phyloP scores from a whole-genome alignment of 2,888 invertebrate genomes.

The Scrobipalpa atriplicella region DNA sequence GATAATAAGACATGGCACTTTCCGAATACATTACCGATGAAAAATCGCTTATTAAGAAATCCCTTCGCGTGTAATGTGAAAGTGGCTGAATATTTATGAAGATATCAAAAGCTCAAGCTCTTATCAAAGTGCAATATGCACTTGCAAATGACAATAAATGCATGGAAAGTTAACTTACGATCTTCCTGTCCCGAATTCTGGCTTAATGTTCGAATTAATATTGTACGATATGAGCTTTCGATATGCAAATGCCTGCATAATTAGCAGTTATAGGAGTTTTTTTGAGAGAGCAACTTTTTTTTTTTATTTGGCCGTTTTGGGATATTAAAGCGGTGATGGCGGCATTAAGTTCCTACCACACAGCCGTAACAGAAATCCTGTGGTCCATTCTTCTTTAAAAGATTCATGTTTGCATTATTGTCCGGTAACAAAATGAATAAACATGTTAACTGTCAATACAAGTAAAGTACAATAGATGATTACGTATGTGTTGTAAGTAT shows the following conservation, averaged over 20 bases:
- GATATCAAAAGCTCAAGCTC: constrained; percentile 51
- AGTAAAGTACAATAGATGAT: constrained; percentile 16
- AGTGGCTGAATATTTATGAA: constrained; percentile 73
- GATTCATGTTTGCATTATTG: background rate
- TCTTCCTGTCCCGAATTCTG: constrained; percentile 30
- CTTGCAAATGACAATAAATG: constrained; percentile 58
- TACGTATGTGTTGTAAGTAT: constrained; percentile 24
- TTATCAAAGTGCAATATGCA: constrained; percentile 56
- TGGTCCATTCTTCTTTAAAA: background rate
- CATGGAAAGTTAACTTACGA: constrained; percentile 68
- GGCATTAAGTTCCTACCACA: background rate
- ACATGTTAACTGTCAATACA: background rate
- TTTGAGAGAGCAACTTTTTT: no score
- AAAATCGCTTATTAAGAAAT: constrained; percentile 30
- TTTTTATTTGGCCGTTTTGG: constrained; percentile 1
- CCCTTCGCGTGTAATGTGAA: constrained; percentile 52
- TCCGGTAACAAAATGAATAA: background rate
- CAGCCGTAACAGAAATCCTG: background rate
- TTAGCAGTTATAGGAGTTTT: constrained; percentile 23
- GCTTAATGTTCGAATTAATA: constrained; percentile 50
- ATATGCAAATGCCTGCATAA: constrained; percentile 55
- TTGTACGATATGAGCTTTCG: constrained; percentile 49
- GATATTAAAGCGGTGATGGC: background rate
- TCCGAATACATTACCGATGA: constrained; percentile 37
- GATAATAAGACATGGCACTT: no score